phyloP scores from a whole-genome alignment of 2,113 vertebrate genomes.

The Rynchops niger region DNA sequence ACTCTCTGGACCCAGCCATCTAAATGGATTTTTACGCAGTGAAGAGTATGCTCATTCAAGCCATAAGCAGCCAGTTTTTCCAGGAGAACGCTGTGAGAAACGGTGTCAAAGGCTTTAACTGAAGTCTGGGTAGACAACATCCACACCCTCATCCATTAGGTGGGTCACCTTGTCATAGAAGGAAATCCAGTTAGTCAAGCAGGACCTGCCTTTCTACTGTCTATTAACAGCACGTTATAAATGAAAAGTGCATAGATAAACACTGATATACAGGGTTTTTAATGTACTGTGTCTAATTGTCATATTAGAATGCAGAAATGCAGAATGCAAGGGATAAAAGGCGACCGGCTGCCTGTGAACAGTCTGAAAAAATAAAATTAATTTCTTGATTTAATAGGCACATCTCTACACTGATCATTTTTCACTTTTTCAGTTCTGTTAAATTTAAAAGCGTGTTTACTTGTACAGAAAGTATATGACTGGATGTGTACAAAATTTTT shows the following conservation, averaged over 20 bases:
- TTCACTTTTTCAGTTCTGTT: neutral
- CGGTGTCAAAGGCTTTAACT: too few species aligned
- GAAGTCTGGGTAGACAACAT: too few species aligned
- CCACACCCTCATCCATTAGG: too few species aligned
- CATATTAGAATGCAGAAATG: neutral
- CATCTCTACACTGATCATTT: neutral
- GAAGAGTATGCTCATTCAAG: too few species aligned
- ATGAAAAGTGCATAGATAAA: neutral
- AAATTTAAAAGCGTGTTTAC: neutral
- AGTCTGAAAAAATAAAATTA: neutral
- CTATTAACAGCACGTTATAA: neutral
- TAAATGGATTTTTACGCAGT: too few species aligned
- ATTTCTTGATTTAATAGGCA: neutral
- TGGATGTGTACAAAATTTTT: neutral
- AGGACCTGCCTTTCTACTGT: neutral
- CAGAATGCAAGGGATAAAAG: neutral
- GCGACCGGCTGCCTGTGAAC: neutral
- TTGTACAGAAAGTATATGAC: neutral
- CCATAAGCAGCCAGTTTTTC: too few species aligned
- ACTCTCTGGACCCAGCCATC: too few species aligned
- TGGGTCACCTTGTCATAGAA: too few species aligned
- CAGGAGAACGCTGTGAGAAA: too few species aligned
- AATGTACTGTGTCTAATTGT: too few species aligned
- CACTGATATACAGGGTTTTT: neutral
- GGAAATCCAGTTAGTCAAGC: too few species aligned